These are phyloP conservation scores for Anser cygnoides DNA, from an alignment of 2,113 vertebrate species.

Conservation along the genomic window DNA sequence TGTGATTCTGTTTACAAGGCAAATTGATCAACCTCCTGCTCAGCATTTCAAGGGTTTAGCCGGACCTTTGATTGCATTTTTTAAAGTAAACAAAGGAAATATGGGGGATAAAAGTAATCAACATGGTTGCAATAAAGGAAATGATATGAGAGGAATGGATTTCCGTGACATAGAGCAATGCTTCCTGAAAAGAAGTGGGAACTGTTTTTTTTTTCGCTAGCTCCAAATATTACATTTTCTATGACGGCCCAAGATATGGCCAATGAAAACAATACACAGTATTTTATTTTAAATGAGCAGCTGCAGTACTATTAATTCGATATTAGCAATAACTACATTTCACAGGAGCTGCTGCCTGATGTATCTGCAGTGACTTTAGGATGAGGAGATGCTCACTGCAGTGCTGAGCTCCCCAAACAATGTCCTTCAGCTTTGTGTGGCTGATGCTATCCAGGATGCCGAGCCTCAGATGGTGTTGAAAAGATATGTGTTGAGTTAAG, in stretches of 20 bases:
- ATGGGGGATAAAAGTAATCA: background rate
- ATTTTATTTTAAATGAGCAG: background rate
- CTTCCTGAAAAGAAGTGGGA: background rate
- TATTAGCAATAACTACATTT: rapidly evolving
- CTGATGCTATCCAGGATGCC: slow-evolving; percentile 69
- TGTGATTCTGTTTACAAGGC: background rate
- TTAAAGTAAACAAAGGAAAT: slow-evolving; percentile 12
- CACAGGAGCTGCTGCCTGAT: background rate
- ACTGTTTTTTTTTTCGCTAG: background rate
- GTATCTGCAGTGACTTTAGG: rapidly evolving
- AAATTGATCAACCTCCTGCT: background rate
- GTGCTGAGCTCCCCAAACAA: background rate
- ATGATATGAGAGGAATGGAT: background rate
- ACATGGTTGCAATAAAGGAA: slow-evolving; percentile 13
- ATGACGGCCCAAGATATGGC: background rate
- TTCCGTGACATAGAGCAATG: background rate
- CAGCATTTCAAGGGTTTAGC: background rate
- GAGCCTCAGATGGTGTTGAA: slow-evolving; percentile 71
- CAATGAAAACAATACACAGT: rapidly evolving
- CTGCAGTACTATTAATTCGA: background rate
- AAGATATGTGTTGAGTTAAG: slow-evolving; percentile 66
- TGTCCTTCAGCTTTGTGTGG: slow-evolving; percentile 39
- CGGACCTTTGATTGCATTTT: background rate
- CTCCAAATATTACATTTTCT: background rate
- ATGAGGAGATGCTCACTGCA: background rate